Base-by-base conservation (phyloP, 2,113 vertebrate genomes). In the Ptyas mucosa region DNA sequence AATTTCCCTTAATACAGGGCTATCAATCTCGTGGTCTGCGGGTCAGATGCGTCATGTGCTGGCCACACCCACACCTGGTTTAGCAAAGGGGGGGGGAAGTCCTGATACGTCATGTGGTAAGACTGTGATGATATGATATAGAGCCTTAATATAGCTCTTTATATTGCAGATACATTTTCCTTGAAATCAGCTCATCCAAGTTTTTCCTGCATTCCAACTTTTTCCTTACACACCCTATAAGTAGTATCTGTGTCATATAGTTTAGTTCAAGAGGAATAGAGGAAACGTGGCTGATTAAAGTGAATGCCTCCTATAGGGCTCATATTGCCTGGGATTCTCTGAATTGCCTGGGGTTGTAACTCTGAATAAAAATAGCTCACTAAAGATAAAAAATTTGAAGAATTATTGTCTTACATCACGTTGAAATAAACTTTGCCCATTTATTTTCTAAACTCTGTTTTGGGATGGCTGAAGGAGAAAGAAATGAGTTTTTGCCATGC, bases 401-500 rank as follows among this genome's bases (percentile, higher is more conserved):
- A 87, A 75, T 20, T 34, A 15, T 6, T 18, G 14, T 88, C 90
- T 89, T 92, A 12, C 34, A 1, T 90, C 14, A 64, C 0, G 34
- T 15, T 49, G 0, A 0, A 26, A 61, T 2, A 90, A 93, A 43
- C 88, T 61, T 54, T 91, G 89, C 49, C 75, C 34, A 81, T 87
- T 4, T 0, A 1, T 0, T 64, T 53, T 92, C 95, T 97, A 94
- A 97, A 97, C 95, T 96, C 93, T 21, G 18, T 43, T 91, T 92
- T 96, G 89, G 90, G 92, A 88, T 95, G 94, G 96, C 53, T 95
- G 92, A 94, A 96, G 96, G 96, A 52, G 87, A 93, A 97, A 96
- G n/a, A 97, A 98, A 94, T 94, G 96, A 85, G 95, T 94, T 93
- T 88, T 94, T 95, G 95, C 97, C 97, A 96, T 95, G 95, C 94